Percentiles rank a stretch among this genome's conserved stretches.
These are phyloP conservation scores for Apocrypta bakeri DNA, from an alignment of 1,140 invertebrate species.

Conservation along the genomic window DNA sequence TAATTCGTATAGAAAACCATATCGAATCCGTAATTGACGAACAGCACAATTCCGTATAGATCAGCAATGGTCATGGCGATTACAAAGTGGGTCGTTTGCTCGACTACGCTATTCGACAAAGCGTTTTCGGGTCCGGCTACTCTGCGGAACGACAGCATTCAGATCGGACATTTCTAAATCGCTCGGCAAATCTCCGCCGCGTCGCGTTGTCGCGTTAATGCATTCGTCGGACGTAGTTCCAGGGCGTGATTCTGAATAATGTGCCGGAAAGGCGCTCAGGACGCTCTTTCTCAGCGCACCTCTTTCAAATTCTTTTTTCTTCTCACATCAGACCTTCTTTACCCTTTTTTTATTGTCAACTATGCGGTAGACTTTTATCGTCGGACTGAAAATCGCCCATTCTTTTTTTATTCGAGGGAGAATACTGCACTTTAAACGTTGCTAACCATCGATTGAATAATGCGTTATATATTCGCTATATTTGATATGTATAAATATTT, in stretches of 20 bases:
- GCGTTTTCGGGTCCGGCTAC: neutral
- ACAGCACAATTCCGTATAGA: neutral
- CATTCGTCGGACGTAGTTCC: constrained; percentile 33
- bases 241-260: constrained; percentile 45
- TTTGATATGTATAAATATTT: too few relatives aligned
- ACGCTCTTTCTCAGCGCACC: constrained; percentile 10
- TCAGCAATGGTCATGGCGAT: neutral
- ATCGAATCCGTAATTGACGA: too few relatives aligned
- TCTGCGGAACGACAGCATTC: neutral
- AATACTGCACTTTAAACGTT: too few relatives aligned
- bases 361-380: neutral
- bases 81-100: neutral
- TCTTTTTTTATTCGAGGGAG: too few relatives aligned
- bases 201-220: constrained; percentile 29
- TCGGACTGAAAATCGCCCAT: neutral
- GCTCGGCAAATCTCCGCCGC: constrained; percentile 43
- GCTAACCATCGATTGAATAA: too few relatives aligned
- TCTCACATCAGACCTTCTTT: neutral
- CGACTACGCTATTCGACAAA: neutral
- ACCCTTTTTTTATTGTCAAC: neutral
- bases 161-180: constrained; percentile 30
- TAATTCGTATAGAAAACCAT: too few relatives aligned
- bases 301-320: neutral
- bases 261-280: constrained; percentile 14
- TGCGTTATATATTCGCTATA: too few relatives aligned